These are phyloP conservation scores for Drosophila biarmipes DNA, from an alignment of 1,140 invertebrate species.

Conservation along the genomic window DNA sequence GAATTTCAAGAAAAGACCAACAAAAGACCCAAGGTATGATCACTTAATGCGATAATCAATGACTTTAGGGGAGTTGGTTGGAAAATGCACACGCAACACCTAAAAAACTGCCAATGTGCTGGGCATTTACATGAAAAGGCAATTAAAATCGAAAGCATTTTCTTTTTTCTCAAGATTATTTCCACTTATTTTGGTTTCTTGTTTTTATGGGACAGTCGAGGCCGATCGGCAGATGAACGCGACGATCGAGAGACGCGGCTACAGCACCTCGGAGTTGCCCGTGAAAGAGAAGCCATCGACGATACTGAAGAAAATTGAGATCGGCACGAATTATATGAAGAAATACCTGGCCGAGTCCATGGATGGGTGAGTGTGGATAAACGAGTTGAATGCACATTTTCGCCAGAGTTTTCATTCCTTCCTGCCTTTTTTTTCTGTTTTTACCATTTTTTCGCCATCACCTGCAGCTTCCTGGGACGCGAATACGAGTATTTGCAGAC, in stretches of 20 bases:
- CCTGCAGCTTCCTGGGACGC: conserved; percentile 82
- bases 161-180: neutral
- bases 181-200: neutral
- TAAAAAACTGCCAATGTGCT: neutral
- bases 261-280: conserved; percentile 70
- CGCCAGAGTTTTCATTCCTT: conserved; percentile 26
- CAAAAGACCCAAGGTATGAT: conserved; percentile 12
- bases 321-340: conserved; percentile 82
- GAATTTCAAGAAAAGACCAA: neutral
- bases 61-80: conserved; percentile 9
- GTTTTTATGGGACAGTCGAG: conserved; percentile 60
- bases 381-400: conserved; percentile 39
- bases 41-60: conserved; percentile 20
- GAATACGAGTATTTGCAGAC: conserved; percentile 79
- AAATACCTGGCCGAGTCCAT: conserved; percentile 79
- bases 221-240: conserved; percentile 80
- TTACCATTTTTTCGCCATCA: neutral
- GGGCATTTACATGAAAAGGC: conserved; percentile 39
- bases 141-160: conserved; percentile 48
- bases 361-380: conserved; percentile 70
- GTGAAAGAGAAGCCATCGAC: conserved; percentile 81
- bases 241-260: conserved; percentile 76
- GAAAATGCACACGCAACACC: conserved; percentile 20
- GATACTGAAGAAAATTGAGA: conserved; percentile 82
- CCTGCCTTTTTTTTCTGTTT: conserved; percentile 4